These are phyloP conservation scores for Hirudinaria manillensis DNA, from an alignment of 2,888 invertebrate species.

Conservation along the genomic window DNA sequence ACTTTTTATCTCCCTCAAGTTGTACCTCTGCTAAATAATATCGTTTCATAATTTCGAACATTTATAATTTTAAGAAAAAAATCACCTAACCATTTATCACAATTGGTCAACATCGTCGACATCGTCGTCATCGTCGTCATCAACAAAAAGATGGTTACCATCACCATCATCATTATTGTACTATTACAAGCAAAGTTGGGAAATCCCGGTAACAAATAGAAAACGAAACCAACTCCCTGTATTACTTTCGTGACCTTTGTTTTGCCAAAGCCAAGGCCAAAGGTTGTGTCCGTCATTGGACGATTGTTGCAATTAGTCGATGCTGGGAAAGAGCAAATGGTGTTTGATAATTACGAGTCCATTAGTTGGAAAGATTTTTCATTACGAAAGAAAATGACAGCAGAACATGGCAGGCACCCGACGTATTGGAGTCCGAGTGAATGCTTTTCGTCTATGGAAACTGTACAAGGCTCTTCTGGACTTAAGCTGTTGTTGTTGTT, in stretches of 20 bases:
- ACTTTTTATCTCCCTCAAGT: background rate
- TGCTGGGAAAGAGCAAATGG: background rate
- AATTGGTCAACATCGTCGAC: background rate
- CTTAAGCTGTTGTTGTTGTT: no score
- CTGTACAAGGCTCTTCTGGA: background rate
- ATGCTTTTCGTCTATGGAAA: background rate
- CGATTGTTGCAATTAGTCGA: no score
- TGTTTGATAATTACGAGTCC: background rate
- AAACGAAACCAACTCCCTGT: no score
- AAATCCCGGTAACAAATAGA: no score
- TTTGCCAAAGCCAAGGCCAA: no score
- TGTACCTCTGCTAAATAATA: no score
- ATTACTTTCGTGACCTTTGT: no score
- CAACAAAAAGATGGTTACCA: background rate
- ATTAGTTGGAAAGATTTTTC: constrained; percentile 15
- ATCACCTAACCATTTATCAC: background rate
- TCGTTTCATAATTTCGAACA: no score
- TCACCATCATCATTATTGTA: background rate
- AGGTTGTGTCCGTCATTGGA: no score
- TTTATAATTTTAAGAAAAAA: no score
- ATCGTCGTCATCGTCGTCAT: background rate
- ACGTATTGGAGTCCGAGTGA: background rate
- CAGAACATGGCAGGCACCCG: background rate
- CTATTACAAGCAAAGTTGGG: no score
- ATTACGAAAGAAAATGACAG: constrained; percentile 2